These are phyloP conservation scores for Narcine bancroftii DNA, from an alignment of 2,113 vertebrate genomes.

Conservation along the genomic window DNA sequence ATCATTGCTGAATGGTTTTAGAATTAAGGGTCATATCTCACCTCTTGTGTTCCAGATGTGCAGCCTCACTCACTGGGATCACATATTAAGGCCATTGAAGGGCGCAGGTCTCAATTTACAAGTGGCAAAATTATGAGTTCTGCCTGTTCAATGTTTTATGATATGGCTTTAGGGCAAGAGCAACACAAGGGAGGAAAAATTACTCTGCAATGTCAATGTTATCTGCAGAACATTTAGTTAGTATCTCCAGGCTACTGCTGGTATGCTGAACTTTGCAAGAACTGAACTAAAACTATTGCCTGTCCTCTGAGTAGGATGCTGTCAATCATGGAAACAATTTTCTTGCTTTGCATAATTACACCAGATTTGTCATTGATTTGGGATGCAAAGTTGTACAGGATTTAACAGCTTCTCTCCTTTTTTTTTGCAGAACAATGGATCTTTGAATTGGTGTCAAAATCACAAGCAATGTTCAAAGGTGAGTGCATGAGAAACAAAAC, in stretches of 20 bases:
- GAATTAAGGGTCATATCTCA: neutral
- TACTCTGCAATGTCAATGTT: neutral
- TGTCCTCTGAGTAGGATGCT: neutral
- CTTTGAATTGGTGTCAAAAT: constrained; percentile 92
- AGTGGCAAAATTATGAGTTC: neutral
- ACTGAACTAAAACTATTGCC: neutral
- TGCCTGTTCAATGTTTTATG: neutral
- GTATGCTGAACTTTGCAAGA: neutral
- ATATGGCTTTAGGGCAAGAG: neutral
- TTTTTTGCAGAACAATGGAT: constrained; percentile 80
- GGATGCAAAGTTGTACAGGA: neutral
- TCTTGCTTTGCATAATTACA: neutral
- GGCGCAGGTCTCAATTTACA: neutral
- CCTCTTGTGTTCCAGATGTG: neutral
- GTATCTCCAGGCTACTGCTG: neutral
- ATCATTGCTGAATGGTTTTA: neutral
- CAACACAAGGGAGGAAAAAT: neutral
- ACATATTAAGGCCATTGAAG: neutral
- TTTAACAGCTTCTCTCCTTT: constrained; percentile 38
- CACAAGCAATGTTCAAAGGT: constrained; percentile 98
- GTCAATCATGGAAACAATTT: neutral
- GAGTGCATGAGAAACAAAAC: constrained; percentile 40
- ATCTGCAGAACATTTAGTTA: neutral
- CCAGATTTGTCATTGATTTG: neutral
- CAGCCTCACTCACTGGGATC: neutral